Percentiles rank a stretch among this genome's conserved stretches.
phyloP scores from a whole-genome alignment of 1,140 invertebrate genomes.

The Heterodera schachtii region DNA sequence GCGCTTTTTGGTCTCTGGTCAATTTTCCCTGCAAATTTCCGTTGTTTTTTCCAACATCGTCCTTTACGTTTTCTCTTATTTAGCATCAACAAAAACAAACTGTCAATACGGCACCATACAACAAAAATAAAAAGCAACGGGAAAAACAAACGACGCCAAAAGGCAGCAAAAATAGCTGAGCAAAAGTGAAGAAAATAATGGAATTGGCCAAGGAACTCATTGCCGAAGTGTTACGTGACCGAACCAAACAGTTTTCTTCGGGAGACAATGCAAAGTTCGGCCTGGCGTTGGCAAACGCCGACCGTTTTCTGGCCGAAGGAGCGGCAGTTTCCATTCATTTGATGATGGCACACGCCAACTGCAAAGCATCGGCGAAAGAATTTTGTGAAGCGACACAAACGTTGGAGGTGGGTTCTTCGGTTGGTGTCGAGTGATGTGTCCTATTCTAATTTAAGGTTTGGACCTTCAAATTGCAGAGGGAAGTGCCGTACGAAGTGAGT shows the following conservation, averaged over 20 bases:
- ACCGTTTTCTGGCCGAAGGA: conserved; percentile 16
- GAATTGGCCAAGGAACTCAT: conserved; percentile 14
- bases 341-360: conserved; percentile 28
- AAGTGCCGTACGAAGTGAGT: not conserved
- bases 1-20: no score
- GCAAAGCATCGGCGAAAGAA: conserved; percentile 18
- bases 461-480: not conserved
- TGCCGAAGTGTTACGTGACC: conserved; percentile 1
- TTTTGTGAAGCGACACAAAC: conserved; percentile 11
- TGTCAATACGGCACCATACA: no score
- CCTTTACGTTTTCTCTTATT: no score
- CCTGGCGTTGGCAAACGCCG: conserved; percentile 18
- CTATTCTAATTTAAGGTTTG: not conserved
- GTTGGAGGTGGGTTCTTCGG: conserved; percentile 26
- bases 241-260: conserved; percentile 8
- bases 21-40: no score
- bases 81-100: no score
- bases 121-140: no score
- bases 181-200: not conserved
- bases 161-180: no score
- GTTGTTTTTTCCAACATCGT: no score
- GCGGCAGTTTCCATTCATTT: conserved; percentile 25
- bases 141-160: no score
- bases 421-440: not conserved
- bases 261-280: not conserved